A percentile compares a stretch with the other conserved stretches of the same genome.
These are phyloP conservation scores for Dryobotodes eremita DNA, from an alignment of 2,888 invertebrate genomes.

Conservation along the genomic window DNA sequence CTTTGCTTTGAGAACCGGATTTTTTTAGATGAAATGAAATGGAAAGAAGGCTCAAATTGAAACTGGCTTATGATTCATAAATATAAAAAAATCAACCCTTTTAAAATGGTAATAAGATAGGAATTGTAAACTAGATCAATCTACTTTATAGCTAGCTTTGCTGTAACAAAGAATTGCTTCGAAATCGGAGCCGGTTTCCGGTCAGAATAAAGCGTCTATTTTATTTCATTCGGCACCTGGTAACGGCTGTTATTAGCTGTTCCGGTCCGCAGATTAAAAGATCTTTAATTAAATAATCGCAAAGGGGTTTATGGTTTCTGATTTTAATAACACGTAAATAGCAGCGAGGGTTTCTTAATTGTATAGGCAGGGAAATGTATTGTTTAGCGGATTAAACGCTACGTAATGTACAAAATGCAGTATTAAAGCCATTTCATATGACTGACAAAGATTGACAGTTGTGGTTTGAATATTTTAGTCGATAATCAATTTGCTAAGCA, in stretches of 20 bases:
- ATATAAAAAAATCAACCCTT: neutral
- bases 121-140: neutral
- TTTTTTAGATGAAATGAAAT: neutral
- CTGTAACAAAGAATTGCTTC: conserved; percentile 30
- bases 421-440: neutral
- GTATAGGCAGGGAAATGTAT: neutral
- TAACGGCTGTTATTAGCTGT: conserved; percentile 49
- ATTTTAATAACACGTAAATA: conserved; percentile 9
- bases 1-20: conserved; percentile 4
- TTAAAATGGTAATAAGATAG: neutral
- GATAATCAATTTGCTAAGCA: neutral
- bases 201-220: conserved; percentile 50
- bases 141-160: conserved; percentile 9
- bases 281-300: conserved; percentile 46
- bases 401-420: neutral
- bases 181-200: conserved; percentile 32
- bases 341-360: neutral
- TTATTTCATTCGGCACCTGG: conserved; percentile 50
- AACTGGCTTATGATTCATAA: neutral
- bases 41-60: neutral
- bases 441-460: neutral
- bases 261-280: conserved; percentile 26
- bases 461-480: neutral
- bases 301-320: conserved; percentile 22
- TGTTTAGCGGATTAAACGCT: no score